Evolutionary conservation across 1,140 invertebrate genomes (phyloP), one percentile per base, ranked within the genome.

Genomic region (Zaprionus capensis): DNA sequence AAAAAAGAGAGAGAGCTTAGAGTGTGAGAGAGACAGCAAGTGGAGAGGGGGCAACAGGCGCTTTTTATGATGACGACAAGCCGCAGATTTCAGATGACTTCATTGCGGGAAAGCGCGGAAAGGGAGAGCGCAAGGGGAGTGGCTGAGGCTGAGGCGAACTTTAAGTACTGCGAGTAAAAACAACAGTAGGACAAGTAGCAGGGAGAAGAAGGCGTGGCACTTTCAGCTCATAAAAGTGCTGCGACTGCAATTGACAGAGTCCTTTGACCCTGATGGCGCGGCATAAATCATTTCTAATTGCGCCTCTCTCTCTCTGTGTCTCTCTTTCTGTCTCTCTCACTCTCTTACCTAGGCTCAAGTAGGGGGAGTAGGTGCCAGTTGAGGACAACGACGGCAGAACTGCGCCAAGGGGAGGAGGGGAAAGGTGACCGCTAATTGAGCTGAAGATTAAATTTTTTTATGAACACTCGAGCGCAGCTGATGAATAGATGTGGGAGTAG

Each of bases 211-310:
- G 49, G 66, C 44, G 20, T 44, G 34, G 22, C 34, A 26, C 20
- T 63, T 59, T 44, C 28, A 24, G 51, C 63, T 62, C 77, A 80
- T 78, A 83, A 87, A 87, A 83, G 82, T 75, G 57, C 71, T 61
- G 53, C 36, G 53, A 78, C 68, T 80, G 77, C 73, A 79, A 71
- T 66, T 76, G 73, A 76, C 69, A 76, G 73, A 38, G 56, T n/a
- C 26, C 59, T 15, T 46, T 51, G 81, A 38, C 59, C 72, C 87
- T 86, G 83, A 86, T 87, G 82, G 77, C 59, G 56, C 22, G 61
- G 71, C 81, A 87, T 87, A 87, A 87, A 88, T 87, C 84, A 88
- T 73, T 81, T 84, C 81, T 87, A 87, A 87, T 87, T 87, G 81
- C 81, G 63, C 17, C 34, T 17, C 49, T 38, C 11, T n/a, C 7